These are phyloP conservation scores for Prinia subflava DNA, from an alignment of 2,113 vertebrate species.

Conservation along the genomic window DNA sequence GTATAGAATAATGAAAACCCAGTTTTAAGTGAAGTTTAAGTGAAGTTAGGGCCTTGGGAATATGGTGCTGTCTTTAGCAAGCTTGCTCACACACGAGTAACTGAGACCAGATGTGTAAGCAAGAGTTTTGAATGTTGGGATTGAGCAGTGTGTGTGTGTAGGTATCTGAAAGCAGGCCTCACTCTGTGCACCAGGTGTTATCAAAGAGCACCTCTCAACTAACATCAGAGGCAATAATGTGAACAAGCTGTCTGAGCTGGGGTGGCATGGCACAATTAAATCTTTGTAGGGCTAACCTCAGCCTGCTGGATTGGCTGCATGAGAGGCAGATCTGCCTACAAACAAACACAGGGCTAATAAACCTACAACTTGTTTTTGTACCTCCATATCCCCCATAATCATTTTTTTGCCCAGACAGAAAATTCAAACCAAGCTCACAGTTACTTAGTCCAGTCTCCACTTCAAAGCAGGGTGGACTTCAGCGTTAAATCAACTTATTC, in stretches of 20 bases:
- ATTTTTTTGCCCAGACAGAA: background rate
- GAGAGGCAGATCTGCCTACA: background rate
- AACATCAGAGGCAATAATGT: conserved; percentile 31
- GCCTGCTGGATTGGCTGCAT: background rate
- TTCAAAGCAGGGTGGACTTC: background rate
- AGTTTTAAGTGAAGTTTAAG: background rate
- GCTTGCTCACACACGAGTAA: background rate
- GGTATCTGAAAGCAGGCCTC: background rate
- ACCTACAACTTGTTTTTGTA: background rate
- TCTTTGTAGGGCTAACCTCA: conserved; percentile 1
- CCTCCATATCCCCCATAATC: background rate
- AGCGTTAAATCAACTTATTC: background rate
- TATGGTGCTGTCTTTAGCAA: background rate
- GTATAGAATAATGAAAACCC: background rate
- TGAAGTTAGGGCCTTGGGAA: background rate
- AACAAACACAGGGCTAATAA: background rate
- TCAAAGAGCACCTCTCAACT: conserved; percentile 10
- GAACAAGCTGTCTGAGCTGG: conserved; percentile 1
- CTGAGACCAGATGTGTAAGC: background rate
- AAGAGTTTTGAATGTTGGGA: background rate
- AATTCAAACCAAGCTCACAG: background rate
- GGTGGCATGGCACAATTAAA: background rate
- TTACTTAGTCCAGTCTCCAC: background rate
- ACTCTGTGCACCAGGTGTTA: background rate
- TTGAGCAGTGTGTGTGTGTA: background rate